phyloP scores from a whole-genome alignment of 1,140 invertebrate species.

The Brachionus rotundiformis region DNA sequence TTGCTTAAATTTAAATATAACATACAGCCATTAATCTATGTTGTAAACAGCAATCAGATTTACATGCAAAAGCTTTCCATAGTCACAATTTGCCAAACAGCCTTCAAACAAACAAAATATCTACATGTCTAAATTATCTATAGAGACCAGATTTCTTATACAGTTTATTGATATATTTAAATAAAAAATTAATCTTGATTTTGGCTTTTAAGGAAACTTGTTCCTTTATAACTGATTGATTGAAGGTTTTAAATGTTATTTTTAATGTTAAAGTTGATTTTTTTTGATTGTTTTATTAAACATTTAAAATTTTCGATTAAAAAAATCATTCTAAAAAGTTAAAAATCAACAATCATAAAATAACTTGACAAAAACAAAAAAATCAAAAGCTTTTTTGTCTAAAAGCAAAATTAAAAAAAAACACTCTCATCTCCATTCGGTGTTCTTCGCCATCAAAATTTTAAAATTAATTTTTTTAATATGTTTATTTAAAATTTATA shows the following conservation, averaged over 20 bases:
- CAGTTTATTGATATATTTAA: no score
- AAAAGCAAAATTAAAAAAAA: background rate
- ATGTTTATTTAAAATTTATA: background rate
- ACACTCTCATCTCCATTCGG: background rate
- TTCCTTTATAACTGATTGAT: no score
- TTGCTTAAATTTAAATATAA: no score
- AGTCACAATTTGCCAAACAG: no score
- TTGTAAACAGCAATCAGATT: no score
- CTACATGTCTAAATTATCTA: no score
- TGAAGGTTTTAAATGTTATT: background rate
- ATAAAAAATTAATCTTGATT: no score
- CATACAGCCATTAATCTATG: no score
- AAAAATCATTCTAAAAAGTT: background rate
- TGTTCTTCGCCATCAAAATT: background rate
- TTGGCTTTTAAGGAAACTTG: no score
- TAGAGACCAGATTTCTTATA: no score
- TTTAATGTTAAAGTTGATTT: background rate
- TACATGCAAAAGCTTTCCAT: no score
- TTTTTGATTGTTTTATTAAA: slow-evolving; percentile 8
- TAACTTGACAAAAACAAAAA: background rate
- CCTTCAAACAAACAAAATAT: no score
- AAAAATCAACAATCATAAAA: slow-evolving; percentile 8
- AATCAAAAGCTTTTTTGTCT: background rate
- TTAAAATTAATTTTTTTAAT: background rate
- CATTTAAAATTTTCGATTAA: background rate